Evolutionary conservation across 1,140 invertebrate genomes (phyloP), one percentile per base, ranked within the genome.

Genomic region (Procambarus clarkii): DNA sequence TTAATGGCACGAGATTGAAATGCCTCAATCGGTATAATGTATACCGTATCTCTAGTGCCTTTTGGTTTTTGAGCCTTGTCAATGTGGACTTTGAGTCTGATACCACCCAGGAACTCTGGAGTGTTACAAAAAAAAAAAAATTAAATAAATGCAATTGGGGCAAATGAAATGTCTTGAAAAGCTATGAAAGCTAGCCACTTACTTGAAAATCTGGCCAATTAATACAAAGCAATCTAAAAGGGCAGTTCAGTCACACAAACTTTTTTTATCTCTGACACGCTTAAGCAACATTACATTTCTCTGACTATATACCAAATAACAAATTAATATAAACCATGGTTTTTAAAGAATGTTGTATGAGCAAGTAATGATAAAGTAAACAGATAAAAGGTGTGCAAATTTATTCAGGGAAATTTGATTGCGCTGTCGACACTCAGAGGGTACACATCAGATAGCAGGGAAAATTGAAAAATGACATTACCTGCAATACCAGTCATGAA

Each of bases 391-490:
- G 24, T 46, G 18, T 50, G n/a, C 34, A 71, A 71, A 54, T 54
- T 58, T 79, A 15, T 50, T 54, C 7, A 24, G 54, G 48, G 24
- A 54, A 3, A 9, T 54, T 81, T 81, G 54, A 50, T 86, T 86
- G 83, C 76, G 83, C 69, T 71, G 83, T 50, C 44, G 83, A 76
- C 34, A 71, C 60, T 15, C 45, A 24, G 69, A 74, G 69, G 69
- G 45, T 44, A 71, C 69, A 60, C 44, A 54, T 50, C 87, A 82
- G 87, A 89, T 89, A 89, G 87, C 77, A 60, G 79, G 87, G 79
- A 81, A 86, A 89, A 54, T 82, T 89, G 87, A 89, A 76, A n/a
- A 79, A 82, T 89, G 87, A 89, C 87, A 89, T 82, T 80, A 58
- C 78, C 80, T 89, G 79, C 87, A 83, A 71, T 64, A 82, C 64